Evolutionary conservation across 23 tunicate genomes (phyloP), one percentile per base, ranked within the genome.

Genomic region (Oikopleura albicans): DNA sequence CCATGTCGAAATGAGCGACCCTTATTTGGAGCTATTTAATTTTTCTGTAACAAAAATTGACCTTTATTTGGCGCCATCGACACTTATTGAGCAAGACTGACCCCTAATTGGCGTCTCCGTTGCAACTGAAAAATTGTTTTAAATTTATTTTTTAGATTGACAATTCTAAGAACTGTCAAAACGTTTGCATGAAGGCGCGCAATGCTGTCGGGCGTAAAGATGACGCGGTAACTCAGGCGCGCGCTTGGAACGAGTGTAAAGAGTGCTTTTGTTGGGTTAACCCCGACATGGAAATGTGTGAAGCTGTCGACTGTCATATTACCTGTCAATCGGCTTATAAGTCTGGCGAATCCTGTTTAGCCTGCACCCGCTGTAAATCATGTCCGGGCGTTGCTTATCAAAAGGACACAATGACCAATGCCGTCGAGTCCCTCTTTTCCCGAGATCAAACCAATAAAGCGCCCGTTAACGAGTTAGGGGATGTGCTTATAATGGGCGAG

Each of bases 221-320:
- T 16, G 34, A 16, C 27, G 79, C 79, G 4, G 34, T 12, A 22
- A 37, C 31, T 37, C 79, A 71, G 37, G 79, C 79, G 36, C 28
- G 31, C 28, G 33, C 28, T 12, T 71, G 79, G 79, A 71, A 71
- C 79, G 4, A 16, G 37, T 71, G 79, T 29, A 71, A 71, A 71
- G 79, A 71, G 37, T 71, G 79, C 37, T 31, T 12, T 29, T 71
- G 79, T 37, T 71, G 79, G 79, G 37, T 2, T 2, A 71, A 71
- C 31, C 79, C 79, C 2, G 34, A 71, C 2, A 27, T 71, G 79
- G 79, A 71, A 71, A 27, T 71, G 36, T 71, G 79, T 37, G 79
- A 71, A 31, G 79, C 79, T 29, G 35, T 71, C 79, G 79, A 71
- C 35, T 71, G 79, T 29, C 79, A 71, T 29, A 29, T 71, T 29